These are phyloP conservation scores for Phylloscopus whistleri DNA, from an alignment of 2,113 vertebrate genomes.

Conservation along the genomic window DNA sequence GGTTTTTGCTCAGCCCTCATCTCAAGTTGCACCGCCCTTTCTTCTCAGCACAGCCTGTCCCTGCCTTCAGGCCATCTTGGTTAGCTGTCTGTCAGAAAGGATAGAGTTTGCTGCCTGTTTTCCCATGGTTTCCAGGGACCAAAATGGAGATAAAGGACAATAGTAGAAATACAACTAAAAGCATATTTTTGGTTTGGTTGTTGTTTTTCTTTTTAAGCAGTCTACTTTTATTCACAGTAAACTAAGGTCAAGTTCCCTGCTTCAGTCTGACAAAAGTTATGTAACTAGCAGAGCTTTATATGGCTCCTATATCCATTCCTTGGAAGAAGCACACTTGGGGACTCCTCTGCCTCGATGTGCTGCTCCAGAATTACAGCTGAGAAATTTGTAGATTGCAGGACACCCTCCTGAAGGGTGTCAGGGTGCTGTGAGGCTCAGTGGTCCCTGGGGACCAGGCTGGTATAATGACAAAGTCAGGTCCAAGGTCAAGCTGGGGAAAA, in stretches of 20 bases:
- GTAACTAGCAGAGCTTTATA: neutral
- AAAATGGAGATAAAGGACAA: neutral
- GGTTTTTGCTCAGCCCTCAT: neutral
- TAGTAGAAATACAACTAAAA: neutral
- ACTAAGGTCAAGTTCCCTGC: neutral
- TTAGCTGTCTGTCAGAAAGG: neutral
- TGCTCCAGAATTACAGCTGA: neutral
- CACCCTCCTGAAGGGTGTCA: neutral
- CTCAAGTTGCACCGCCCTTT: neutral
- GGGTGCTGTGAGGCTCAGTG: accelerated
- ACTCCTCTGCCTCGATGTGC: accelerated
- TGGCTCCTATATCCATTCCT: neutral
- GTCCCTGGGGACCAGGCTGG: accelerated
- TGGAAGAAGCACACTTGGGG: accelerated
- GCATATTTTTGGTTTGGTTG: neutral
- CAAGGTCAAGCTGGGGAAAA: neutral
- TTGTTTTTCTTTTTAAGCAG: neutral
- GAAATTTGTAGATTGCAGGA: neutral
- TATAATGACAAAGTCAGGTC: neutral
- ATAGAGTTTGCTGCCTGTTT: neutral
- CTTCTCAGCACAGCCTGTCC: neutral
- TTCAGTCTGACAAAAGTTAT: neutral
- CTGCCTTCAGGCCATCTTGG: neutral
- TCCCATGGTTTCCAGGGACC: neutral
- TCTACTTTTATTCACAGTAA: neutral